Base-by-base conservation (phyloP, 2,113 vertebrate genomes). In the Heterocephalus glaber region DNA sequence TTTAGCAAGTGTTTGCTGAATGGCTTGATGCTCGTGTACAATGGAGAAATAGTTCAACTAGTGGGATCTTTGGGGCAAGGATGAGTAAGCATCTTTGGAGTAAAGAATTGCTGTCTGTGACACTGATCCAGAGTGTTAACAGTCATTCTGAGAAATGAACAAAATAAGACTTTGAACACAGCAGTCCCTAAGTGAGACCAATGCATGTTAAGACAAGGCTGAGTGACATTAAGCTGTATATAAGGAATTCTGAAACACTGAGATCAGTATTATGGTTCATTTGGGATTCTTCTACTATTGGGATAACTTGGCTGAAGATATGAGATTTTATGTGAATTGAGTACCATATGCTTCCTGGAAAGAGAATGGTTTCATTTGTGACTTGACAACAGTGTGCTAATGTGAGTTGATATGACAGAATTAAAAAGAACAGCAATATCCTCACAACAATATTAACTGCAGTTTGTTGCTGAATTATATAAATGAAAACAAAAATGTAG, bases 161-260 rank as follows among this genome's bases (percentile, higher is more conserved):
- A 47, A 47, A 66, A 10, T 19, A 93, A 83, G 16, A 38, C 3
- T 68, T 20, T 60, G 38, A 80, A 60, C 17, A 68, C 14, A 87
- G 8, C 13, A 65, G 2, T 6, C 20, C 49, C 60, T 16, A 72
- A 95, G 84, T 3, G 0, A 19, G 35, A 81, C 44, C 2, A 16
- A 3, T 16, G 9, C 0, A 2, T 30, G 0, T 1, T 28, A 6
- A 38, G 16, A 2, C 3, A 20, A 17, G 1, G 1, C 12, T 9
- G 1, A 13, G 28, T 44, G 44, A 13, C 35, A 83, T 4, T 88
- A 0, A 58, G 6, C 44, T 72, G 2, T 77, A 33, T 7, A 52
- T 19, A 28, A 77, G 11, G 35, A 54, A 66, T 68, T n/a, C 20
- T 81, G n/a, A 92, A 81, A 66, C 38, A 30, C 2, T 58, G 20